phyloP scores from a whole-genome alignment of 2,888 invertebrate genomes.

The Nycteola revayana region DNA sequence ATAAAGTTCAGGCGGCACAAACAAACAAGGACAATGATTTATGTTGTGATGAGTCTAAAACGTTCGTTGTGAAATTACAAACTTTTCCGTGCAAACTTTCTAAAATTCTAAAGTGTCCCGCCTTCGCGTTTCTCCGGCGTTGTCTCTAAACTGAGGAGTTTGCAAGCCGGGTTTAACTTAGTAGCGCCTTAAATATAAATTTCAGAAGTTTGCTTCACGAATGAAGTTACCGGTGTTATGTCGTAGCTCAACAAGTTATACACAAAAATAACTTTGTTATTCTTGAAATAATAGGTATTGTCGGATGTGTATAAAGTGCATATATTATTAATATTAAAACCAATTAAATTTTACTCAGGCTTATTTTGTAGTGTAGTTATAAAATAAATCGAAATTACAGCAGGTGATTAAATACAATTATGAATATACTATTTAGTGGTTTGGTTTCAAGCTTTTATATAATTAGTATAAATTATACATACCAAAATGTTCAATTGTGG shows the following conservation, averaged over 20 bases:
- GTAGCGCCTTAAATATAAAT: slow-evolving; percentile 75
- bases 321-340: too few relatives aligned
- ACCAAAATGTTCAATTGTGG: too few relatives aligned
- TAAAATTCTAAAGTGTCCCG: slow-evolving; percentile 74
- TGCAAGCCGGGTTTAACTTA: slow-evolving; percentile 66
- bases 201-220: slow-evolving; percentile 64
- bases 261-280: slow-evolving; percentile 51
- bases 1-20: slow-evolving; percentile 47
- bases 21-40: slow-evolving; percentile 64
- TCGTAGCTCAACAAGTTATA: slow-evolving; percentile 68
- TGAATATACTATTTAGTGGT: too few relatives aligned
- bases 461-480: too few relatives aligned
- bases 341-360: too few relatives aligned
- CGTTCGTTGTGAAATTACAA: slow-evolving; percentile 56
- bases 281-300: slow-evolving; percentile 37
- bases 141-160: slow-evolving; percentile 63
- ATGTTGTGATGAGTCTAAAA: slow-evolving; percentile 56
- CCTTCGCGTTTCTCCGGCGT: slow-evolving; percentile 48
- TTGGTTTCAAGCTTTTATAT: too few relatives aligned
- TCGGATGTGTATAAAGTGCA: slow-evolving; percentile 7
- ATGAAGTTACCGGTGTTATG: slow-evolving; percentile 64
- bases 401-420: too few relatives aligned
- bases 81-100: slow-evolving; percentile 70
- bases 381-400: too few relatives aligned
- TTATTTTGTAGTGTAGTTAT: too few relatives aligned